Conservation (phyloP, 1,140 invertebrate genomes). For the Episyrphus balteatus region DNA sequence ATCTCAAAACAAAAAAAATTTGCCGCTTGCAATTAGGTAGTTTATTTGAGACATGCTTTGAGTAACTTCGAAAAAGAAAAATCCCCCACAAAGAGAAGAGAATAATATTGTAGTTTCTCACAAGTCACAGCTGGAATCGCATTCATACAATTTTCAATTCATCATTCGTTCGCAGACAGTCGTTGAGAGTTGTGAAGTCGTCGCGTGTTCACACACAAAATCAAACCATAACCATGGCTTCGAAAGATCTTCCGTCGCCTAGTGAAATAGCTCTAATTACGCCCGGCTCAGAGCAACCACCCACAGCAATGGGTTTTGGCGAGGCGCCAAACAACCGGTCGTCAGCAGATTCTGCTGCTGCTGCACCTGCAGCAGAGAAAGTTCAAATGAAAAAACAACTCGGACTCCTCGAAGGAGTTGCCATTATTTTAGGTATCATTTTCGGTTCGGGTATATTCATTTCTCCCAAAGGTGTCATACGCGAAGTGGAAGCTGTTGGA, state of each 20-base stretch:
- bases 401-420: conserved; percentile 73
- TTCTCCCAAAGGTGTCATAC: conserved; percentile 86
- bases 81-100: too few species aligned
- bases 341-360: conserved; percentile 19
- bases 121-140: too few species aligned
- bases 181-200: conserved; percentile 6
- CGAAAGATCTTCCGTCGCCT: conserved; percentile 26
- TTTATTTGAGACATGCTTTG: background rate
- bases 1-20: background rate
- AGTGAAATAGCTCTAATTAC: conserved; percentile 34
- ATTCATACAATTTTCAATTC: background rate
- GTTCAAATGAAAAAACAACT: conserved; percentile 69
- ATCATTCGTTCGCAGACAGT: background rate
- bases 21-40: background rate
- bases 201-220: background rate
- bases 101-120: too few species aligned
- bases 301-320: conserved; percentile 1
- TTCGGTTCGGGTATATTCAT: conserved; percentile 93
- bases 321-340: conserved; percentile 20
- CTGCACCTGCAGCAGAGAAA: conserved; percentile 28
- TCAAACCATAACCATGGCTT: conserved; percentile 15
- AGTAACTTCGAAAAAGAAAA: too few species aligned
- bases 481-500: conserved; percentile 77
- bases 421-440: conserved; percentile 80
- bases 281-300: conserved; percentile 17